phyloP scores from a whole-genome alignment of 1,140 invertebrate genomes.

The Pseudomyrmex concolor region DNA sequence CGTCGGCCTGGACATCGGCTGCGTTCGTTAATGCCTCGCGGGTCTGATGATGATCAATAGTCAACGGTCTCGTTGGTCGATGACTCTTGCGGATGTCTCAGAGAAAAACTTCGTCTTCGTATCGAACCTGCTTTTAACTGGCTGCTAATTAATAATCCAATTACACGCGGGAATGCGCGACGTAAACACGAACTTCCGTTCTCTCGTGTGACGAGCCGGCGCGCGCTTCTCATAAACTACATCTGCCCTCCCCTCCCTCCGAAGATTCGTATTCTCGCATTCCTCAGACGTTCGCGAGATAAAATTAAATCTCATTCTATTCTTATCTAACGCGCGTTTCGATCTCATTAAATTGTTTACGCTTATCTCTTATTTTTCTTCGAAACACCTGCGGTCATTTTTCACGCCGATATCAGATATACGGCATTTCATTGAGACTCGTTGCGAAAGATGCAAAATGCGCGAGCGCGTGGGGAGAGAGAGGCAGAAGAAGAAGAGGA shows the following conservation, averaged over 20 bases:
- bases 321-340: not conserved
- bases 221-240: too few species aligned
- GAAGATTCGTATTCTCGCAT: not conserved
- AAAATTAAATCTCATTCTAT: not conserved
- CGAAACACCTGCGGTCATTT: not conserved
- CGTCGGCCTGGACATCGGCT: constrained; percentile 14
- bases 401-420: constrained; percentile 2
- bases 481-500: not conserved
- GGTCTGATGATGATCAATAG: constrained; percentile 4
- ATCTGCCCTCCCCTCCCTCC: not conserved
- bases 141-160: constrained; percentile 44
- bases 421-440: constrained; percentile 2
- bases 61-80: constrained; percentile 53
- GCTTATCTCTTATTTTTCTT: constrained; percentile 21
- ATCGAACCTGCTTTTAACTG: constrained; percentile 24
- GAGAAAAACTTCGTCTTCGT: too few species aligned
- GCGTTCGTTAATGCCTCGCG: constrained; percentile 40
- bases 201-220: too few species aligned
- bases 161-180: not conserved
- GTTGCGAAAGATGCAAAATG: constrained; percentile 24
- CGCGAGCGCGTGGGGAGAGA: not conserved
- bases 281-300: not conserved
- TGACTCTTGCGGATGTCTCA: constrained; percentile 26
- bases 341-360: constrained; percentile 26
- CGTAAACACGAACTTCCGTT: constrained; percentile 1